These are phyloP conservation scores for Caenorhabditis sp. DNA, from an alignment of 2,888 invertebrate species.

Conservation along the genomic window DNA sequence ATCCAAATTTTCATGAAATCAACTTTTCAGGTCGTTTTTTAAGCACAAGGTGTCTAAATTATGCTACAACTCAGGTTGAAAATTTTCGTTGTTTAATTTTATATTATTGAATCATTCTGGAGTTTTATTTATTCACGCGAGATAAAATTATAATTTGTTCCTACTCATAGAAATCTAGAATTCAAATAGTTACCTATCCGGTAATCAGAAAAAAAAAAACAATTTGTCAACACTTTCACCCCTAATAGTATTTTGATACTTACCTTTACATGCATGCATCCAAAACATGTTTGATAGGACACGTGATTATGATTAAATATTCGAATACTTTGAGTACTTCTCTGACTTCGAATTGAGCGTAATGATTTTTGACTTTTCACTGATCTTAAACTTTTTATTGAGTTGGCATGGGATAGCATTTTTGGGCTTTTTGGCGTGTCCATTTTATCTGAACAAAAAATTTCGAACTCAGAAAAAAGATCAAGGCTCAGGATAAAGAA, in stretches of 20 bases:
- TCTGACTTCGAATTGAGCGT: slow-evolving; percentile 39
- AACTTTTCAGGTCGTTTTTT: no score
- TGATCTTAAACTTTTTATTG: slow-evolving; percentile 42
- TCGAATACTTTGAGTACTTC: slow-evolving; percentile 46
- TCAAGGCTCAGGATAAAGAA: background rate
- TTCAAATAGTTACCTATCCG: no score
- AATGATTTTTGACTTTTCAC: slow-evolving; percentile 39
- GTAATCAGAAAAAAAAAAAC: no score
- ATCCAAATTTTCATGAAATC: no score
- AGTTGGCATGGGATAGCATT: slow-evolving; percentile 38
- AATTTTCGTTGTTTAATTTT: no score
- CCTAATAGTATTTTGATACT: no score
- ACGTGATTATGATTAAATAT: slow-evolving; percentile 58
- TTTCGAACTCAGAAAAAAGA: background rate
- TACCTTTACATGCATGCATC: slow-evolving; percentile 52
- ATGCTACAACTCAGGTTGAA: no score
- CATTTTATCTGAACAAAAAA: background rate
- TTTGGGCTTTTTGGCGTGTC: slow-evolving; percentile 31
- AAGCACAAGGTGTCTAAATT: no score
- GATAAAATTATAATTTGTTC: no score
- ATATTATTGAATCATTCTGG: no score
- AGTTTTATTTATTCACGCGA: no score
- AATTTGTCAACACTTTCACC: no score
- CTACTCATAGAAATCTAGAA: background rate
- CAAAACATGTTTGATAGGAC: slow-evolving; percentile 53